Conservation (phyloP, 1,140 invertebrate species). For the Odontomachus brunneus region DNA sequence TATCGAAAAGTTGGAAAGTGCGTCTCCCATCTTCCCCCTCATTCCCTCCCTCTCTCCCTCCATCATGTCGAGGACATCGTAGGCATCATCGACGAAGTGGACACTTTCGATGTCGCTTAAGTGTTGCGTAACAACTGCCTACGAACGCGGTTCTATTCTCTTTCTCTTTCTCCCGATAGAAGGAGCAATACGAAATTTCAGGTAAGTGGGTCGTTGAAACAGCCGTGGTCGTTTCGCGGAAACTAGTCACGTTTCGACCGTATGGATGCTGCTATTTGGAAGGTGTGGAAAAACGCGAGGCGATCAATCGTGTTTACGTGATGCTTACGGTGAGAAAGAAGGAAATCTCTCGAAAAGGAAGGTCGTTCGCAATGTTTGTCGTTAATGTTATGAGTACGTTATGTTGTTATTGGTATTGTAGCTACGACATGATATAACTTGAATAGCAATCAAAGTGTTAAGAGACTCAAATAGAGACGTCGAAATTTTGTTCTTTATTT, state of each 20-base stretch:
- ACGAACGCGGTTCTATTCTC: conserved; percentile 43
- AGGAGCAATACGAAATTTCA: conserved; percentile 62
- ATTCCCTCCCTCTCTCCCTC: conserved; percentile 23
- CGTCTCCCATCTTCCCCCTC: background rate
- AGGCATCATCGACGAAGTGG: conserved; percentile 26
- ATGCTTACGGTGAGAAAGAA: background rate
- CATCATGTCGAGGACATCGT: conserved; percentile 5
- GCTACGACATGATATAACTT: background rate
- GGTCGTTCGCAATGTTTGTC: background rate
- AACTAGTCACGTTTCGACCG: conserved; percentile 16
- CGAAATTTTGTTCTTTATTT: too few relatives aligned
- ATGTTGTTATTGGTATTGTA: background rate
- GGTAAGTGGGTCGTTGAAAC: conserved; percentile 65
- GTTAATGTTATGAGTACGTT: too few relatives aligned
- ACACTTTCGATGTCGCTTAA: conserved; percentile 51
- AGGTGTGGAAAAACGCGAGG: conserved; percentile 23
- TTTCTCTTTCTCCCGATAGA: conserved; percentile 28
- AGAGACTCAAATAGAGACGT: too few relatives aligned
- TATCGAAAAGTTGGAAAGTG: conserved; percentile 36
- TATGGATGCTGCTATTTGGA: conserved; percentile 4
- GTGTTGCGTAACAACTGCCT: conserved; percentile 67
- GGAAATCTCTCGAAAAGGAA: conserved; percentile 32
- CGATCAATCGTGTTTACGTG: background rate
- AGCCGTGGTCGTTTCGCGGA: conserved; percentile 11
- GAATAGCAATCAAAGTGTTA: too few relatives aligned